A percentile compares a stretch with the other conserved stretches of the same genome.
phyloP scores from a whole-genome alignment of 2,113 vertebrate genomes.

The Procavia capensis region DNA sequence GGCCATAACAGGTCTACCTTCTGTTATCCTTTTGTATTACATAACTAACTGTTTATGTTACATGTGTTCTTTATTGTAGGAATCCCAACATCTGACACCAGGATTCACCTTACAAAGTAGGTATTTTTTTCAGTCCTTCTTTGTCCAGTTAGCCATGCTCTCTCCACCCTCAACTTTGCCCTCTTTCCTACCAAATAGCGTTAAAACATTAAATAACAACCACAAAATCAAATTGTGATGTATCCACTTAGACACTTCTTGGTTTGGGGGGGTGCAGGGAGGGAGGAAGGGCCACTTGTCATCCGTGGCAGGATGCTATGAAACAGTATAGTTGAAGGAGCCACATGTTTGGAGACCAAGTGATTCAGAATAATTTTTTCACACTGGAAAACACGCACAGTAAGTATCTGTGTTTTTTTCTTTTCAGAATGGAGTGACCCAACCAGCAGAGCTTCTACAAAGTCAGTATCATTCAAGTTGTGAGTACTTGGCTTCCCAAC shows the following conservation, averaged over 20 bases:
- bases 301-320: slow-evolving; percentile 66
- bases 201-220: slow-evolving; percentile 73
- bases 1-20: not conserved
- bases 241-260: slow-evolving; percentile 71
- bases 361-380: slow-evolving; percentile 82
- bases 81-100: slow-evolving; percentile 94
- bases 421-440: slow-evolving; percentile 95
- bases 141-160: slow-evolving; percentile 63
- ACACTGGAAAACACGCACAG: slow-evolving; percentile 77
- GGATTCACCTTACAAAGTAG: slow-evolving; percentile 97
- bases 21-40: slow-evolving; percentile 53
- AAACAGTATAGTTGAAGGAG: slow-evolving; percentile 80
- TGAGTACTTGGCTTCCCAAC: slow-evolving; percentile 89
- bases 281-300: slow-evolving; percentile 67
- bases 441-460: slow-evolving; percentile 93
- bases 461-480: slow-evolving; percentile 95
- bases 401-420: slow-evolving; percentile 80
- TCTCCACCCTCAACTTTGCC: not conserved
- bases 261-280: no score
- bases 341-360: slow-evolving; percentile 75
- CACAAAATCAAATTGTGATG: slow-evolving; percentile 57
- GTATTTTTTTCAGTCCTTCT: slow-evolving; percentile 83
- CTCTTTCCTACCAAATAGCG: slow-evolving; percentile 47
- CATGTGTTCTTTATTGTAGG: slow-evolving; percentile 90
- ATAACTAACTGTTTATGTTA: slow-evolving; percentile 83